Evolutionary conservation across 1,140 invertebrate genomes (phyloP), one percentile per base, ranked within the genome.

Genomic region (Lepidurus couesii): DNA sequence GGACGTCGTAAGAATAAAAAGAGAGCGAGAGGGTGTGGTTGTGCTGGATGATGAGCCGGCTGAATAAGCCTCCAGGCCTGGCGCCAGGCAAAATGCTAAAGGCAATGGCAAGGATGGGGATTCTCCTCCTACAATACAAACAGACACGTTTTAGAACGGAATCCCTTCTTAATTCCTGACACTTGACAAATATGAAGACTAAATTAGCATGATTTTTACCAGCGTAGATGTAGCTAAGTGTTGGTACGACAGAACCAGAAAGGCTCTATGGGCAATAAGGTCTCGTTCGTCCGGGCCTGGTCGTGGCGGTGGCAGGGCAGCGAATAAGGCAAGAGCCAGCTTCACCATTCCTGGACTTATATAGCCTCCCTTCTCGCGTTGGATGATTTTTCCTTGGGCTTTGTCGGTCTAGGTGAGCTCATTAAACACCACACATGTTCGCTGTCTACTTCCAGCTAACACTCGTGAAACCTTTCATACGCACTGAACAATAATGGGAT

Each of bases 281-380:
- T 13, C 16, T 65, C 21, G 53, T 65, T 65, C 21, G 21, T 65
- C 53, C 53, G 53, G 53, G 53, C 53, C 53, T 65, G 53, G 53
- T 65, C 53, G 53, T 65, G 53, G 53, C 53, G 53, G 53, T 65
- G 53, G 53, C 53, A 65, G 53, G 53, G 53, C 8, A 65, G 53
- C 53, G n/a, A 65, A 65, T 65, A 65, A 65, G 53, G 53, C 53
- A 65, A 21, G 53, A 65, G 53, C 53, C 53, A 65, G 53, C 53
- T 65, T 65, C 53, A 65, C 53, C 53, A 65, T 65, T 65, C 53
- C 53, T 65, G 53, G 53, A 65, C 53, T 65, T 65, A 65, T 65
- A 65, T 65, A 65, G 53, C 53, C 53, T 65, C 53, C 53, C 53
- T 65, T 65, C 53, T 65, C 16, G 53, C 53, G 53, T 65, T 65